These are phyloP conservation scores for Columbina picui DNA, from an alignment of 2,113 vertebrate genomes.

Conservation along the genomic window DNA sequence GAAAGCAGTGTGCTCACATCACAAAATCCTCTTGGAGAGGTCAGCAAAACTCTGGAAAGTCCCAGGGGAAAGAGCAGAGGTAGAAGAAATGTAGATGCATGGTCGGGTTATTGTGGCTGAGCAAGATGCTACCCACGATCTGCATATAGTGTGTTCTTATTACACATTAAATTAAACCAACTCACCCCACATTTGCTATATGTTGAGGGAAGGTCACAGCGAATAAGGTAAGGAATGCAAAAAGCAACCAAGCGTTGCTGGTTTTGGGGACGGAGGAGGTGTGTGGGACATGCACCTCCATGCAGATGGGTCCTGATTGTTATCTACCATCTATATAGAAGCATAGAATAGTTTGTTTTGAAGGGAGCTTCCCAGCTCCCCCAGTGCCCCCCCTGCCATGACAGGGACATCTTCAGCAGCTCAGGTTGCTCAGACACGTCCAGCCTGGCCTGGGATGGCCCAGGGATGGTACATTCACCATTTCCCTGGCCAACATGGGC, in stretches of 20 bases:
- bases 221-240: neutral
- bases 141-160: neutral
- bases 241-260: fast-evolving
- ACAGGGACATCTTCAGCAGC: too few species aligned
- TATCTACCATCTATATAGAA: neutral
- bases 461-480: too few species aligned
- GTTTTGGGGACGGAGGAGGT: neutral
- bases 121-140: neutral
- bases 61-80: neutral
- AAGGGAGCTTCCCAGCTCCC: too few species aligned
- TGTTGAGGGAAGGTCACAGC: fast-evolving
- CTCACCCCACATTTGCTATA: neutral
- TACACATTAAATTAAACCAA: fast-evolving
- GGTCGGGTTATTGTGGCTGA: neutral
- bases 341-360: too few species aligned
- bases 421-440: too few species aligned
- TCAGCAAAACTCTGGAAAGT: neutral
- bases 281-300: fast-evolving
- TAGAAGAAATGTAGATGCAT: neutral
- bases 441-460: too few species aligned
- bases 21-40: neutral
- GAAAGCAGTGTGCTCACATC: fast-evolving
- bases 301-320: fast-evolving
- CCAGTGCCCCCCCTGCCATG: too few species aligned
- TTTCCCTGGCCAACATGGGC: too few species aligned